Percentiles rank a stretch among this genome's conserved stretches.
These are phyloP conservation scores for Drosophila yooni DNA, from an alignment of 2,888 invertebrate genomes.

Conservation along the genomic window DNA sequence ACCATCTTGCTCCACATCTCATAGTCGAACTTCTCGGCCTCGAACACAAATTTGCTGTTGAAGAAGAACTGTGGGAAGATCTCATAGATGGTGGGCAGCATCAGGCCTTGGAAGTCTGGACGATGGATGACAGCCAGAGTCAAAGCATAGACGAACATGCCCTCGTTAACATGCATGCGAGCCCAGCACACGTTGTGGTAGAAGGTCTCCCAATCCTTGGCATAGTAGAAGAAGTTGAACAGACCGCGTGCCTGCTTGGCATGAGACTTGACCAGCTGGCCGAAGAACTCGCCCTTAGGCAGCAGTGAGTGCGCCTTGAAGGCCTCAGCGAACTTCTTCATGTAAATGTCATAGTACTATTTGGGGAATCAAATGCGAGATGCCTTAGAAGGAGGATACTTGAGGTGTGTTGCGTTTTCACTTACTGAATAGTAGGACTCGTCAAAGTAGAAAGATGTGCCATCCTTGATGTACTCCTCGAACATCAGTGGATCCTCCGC, in stretches of 20 bases:
- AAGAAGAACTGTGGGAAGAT: slow-evolving; percentile 90
- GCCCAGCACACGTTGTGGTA: slow-evolving; percentile 89
- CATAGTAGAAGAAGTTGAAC: slow-evolving; percentile 89
- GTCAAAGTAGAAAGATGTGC: slow-evolving; percentile 86
- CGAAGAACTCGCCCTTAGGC: slow-evolving; percentile 87
- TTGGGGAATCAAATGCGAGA: not conserved
- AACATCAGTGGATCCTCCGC: slow-evolving; percentile 66
- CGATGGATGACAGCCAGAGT: slow-evolving; percentile 88
- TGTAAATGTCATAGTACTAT: slow-evolving; percentile 64
- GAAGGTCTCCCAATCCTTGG: slow-evolving; percentile 90
- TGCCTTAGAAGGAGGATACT: not conserved
- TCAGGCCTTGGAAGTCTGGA: slow-evolving; percentile 88
- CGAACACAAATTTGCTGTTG: slow-evolving; percentile 88
- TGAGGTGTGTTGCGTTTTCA: not conserved
- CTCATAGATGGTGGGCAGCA: slow-evolving; percentile 90
- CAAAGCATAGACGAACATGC: slow-evolving; percentile 89
- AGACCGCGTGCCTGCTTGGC: slow-evolving; percentile 86
- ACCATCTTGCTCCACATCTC: slow-evolving; percentile 85
- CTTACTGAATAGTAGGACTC: slow-evolving; percentile 60
- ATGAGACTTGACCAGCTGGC: slow-evolving; percentile 85
- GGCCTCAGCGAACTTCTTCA: slow-evolving; percentile 71
- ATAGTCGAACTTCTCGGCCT: slow-evolving; percentile 87
- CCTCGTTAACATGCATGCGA: slow-evolving; percentile 89
- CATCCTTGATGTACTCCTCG: slow-evolving; percentile 78
- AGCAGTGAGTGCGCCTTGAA: slow-evolving; percentile 85